phyloP scores from a whole-genome alignment of 2,888 invertebrate genomes.

The Hipparchia semele region DNA sequence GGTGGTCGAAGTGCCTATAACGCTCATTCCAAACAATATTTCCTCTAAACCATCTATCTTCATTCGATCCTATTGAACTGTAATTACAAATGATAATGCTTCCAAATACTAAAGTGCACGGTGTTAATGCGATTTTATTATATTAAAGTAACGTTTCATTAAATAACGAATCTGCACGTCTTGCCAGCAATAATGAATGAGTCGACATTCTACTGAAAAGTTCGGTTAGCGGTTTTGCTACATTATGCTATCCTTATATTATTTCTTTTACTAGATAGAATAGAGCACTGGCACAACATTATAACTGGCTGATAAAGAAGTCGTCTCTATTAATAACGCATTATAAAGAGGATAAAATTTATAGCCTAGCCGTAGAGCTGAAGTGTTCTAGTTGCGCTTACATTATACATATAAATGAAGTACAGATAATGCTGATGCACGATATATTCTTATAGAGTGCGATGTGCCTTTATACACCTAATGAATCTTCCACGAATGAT shows the following conservation, averaged over 20 bases:
- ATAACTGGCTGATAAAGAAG: conserved; percentile 56
- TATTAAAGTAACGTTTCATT: conserved; percentile 66
- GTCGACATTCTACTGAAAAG: conserved; percentile 62
- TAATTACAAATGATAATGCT: conserved; percentile 41
- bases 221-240: conserved; percentile 69
- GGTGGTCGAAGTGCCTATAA: conserved; percentile 10
- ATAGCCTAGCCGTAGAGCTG: conserved; percentile 26
- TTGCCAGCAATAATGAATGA: conserved; percentile 69
- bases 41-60: conserved; percentile 37
- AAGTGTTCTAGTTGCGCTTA: conserved; percentile 16
- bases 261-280: conserved; percentile 69
- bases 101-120: conserved; percentile 38
- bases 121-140: conserved; percentile 54
- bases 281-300: conserved; percentile 63
- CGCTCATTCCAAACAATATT: conserved; percentile 33
- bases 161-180: conserved; percentile 70
- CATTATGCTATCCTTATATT: conserved; percentile 52
- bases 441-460: conserved; percentile 35
- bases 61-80: conserved; percentile 39
- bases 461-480: conserved; percentile 31
- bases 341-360: conserved; percentile 37
- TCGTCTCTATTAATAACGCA: conserved; percentile 41
- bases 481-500: conserved; percentile 36
- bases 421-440: conserved; percentile 28
- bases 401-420: conserved; percentile 29